phyloP scores from a whole-genome alignment of 2,888 invertebrate genomes.

The Caradrina kadenii region DNA sequence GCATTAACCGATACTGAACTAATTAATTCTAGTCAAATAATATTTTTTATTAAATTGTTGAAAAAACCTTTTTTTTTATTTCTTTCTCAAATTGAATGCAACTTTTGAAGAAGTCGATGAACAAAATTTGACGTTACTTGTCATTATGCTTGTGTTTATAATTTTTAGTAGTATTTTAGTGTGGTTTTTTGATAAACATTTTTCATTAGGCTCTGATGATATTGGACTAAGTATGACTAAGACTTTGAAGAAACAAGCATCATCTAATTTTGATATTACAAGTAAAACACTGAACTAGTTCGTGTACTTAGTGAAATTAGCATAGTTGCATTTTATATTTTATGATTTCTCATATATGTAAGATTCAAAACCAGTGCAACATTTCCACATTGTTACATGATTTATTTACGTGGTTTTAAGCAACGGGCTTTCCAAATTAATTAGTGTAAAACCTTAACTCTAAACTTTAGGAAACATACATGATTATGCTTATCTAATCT shows the following conservation, averaged over 20 bases:
- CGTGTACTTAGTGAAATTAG: background rate
- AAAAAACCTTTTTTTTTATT: background rate
- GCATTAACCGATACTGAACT: constrained; percentile 6
- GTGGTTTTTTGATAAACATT: constrained; percentile 6
- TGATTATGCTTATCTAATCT: too few species aligned
- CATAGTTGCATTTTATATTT: background rate
- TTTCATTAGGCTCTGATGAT: constrained; percentile 6
- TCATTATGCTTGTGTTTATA: constrained; percentile 14
- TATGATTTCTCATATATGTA: too few species aligned
- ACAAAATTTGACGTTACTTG: constrained; percentile 29
- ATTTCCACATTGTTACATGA: too few species aligned
- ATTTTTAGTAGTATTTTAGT: constrained; percentile 36
- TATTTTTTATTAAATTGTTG: constrained; percentile 32
- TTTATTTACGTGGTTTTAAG: background rate
- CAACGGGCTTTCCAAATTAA: background rate
- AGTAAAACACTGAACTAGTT: background rate
- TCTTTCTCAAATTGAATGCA: constrained; percentile 10
- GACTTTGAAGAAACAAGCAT: background rate
- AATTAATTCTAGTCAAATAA: constrained; percentile 52
- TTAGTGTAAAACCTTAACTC: background rate
- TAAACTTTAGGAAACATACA: background rate
- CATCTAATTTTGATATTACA: constrained; percentile 19
- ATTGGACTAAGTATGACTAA: background rate
- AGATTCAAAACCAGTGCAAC: too few species aligned
- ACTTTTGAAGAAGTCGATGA: background rate